phyloP scores from a whole-genome alignment of 2,113 vertebrate genomes.

The Hemichromis elongatus region DNA sequence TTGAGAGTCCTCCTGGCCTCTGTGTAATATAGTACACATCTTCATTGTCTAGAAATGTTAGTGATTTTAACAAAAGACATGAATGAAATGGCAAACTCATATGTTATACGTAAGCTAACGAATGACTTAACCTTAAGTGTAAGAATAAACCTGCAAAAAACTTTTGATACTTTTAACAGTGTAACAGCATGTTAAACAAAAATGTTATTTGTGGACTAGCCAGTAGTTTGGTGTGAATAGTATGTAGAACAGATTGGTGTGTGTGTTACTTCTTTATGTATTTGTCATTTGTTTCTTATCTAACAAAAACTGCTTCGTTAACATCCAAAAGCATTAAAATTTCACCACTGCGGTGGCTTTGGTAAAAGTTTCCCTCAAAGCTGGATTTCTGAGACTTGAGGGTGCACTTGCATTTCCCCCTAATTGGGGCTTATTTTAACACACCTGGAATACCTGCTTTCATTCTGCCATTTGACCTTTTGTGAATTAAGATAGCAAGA shows the following conservation, averaged over 20 bases:
- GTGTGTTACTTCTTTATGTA: not conserved
- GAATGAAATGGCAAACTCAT: not conserved
- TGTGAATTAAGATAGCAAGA: slow-evolving; percentile 56
- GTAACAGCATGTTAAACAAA: no score
- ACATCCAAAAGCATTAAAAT: not conserved
- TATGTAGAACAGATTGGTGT: not conserved
- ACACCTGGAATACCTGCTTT: slow-evolving; percentile 68
- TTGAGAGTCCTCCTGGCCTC: not conserved
- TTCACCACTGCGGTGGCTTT: slow-evolving; percentile 5
- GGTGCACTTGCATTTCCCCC: slow-evolving; percentile 59
- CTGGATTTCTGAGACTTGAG: slow-evolving; percentile 39
- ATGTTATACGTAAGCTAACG: not conserved
- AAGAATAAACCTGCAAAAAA: not conserved
- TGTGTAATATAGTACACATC: not conserved
- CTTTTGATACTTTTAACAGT: not conserved
- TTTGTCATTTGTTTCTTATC: not conserved
- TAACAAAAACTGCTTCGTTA: not conserved
- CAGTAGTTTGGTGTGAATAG: not conserved
- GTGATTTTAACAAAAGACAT: not conserved
- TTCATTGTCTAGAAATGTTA: not conserved
- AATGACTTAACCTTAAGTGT: not conserved
- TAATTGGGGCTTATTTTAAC: slow-evolving; percentile 64
- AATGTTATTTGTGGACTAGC: not conserved
- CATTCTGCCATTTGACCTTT: slow-evolving; percentile 65
- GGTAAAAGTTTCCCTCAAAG: slow-evolving; percentile 27